Conservation (phyloP, 1,140 invertebrate genomes). For the Anoplolepis gracilipes region DNA sequence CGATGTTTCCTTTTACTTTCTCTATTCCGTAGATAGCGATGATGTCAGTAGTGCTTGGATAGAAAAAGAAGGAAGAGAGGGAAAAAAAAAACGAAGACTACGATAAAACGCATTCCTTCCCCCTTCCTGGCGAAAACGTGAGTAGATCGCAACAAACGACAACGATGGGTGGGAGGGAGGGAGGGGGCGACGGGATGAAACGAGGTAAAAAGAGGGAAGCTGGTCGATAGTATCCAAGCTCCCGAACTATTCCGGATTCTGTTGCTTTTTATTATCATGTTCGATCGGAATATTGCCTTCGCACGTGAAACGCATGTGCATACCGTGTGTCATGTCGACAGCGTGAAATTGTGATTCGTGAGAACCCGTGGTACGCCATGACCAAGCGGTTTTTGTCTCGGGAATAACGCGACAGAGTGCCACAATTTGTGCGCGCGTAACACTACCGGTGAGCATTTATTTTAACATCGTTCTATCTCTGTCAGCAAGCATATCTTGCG, state of each 20-base stretch:
- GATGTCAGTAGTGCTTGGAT: slow-evolving; percentile 32
- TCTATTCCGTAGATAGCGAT: slow-evolving; percentile 46
- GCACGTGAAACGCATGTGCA: slow-evolving; percentile 6
- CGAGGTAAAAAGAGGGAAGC: slow-evolving; percentile 31
- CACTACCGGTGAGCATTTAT: not conserved
- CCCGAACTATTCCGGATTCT: slow-evolving; percentile 24
- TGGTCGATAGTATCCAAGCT: slow-evolving; percentile 60
- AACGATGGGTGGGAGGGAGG: too few species aligned
- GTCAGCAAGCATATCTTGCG: not conserved
- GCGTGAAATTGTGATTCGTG: slow-evolving; percentile 46
- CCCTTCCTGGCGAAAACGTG: slow-evolving; percentile 41
- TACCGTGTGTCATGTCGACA: slow-evolving; percentile 18
- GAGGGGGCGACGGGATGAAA: not conserved
- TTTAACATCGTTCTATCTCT: not conserved
- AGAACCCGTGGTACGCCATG: not conserved
- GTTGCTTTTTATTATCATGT: slow-evolving; percentile 58
- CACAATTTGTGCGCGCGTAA: slow-evolving; percentile 35
- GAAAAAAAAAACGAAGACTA: slow-evolving; percentile 53
- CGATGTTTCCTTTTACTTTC: slow-evolving; percentile 18
- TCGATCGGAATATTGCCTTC: slow-evolving; percentile 60
- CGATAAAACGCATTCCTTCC: slow-evolving; percentile 67
- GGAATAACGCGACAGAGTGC: slow-evolving; percentile 23
- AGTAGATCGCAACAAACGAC: slow-evolving; percentile 53
- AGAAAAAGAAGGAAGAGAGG: not conserved
- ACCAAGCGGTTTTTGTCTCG: slow-evolving; percentile 40